phyloP scores from a whole-genome alignment of 2,113 vertebrate genomes.

The Nymphicus hollandicus region DNA sequence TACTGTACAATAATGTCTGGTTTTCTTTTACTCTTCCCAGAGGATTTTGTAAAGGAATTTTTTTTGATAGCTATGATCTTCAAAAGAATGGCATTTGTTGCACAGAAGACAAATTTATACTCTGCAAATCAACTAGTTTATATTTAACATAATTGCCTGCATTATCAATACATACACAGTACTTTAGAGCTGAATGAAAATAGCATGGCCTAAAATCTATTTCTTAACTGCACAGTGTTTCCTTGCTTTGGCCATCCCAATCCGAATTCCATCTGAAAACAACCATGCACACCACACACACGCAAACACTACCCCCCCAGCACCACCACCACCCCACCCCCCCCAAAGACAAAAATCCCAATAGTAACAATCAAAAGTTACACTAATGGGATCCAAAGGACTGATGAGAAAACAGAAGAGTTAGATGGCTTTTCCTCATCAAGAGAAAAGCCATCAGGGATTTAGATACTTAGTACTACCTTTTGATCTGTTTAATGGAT shows the following conservation, averaged over 20 bases:
- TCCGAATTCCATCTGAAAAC: background rate
- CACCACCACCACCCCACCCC: background rate
- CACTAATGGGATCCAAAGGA: background rate
- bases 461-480: background rate
- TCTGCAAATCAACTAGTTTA: background rate
- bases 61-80: background rate
- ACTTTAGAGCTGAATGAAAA: background rate
- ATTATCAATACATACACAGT: background rate
- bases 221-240: background rate
- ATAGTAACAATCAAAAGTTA: background rate
- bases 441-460: background rate
- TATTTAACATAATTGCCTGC: background rate
- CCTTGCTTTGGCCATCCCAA: background rate
- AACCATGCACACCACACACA: background rate
- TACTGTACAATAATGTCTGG: background rate
- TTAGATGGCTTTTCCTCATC: background rate
- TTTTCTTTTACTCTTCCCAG: background rate
- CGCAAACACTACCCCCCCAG: background rate
- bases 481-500: background rate
- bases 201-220: background rate
- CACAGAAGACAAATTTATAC: background rate
- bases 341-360: background rate
- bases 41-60: background rate
- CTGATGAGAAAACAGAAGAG: background rate
- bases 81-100: background rate